Percentiles rank a stretch among this genome's conserved stretches.
These are phyloP conservation scores for Rhynchonycteris naso DNA, from an alignment of 2,797 vertebrate species.

Conservation along the genomic window DNA sequence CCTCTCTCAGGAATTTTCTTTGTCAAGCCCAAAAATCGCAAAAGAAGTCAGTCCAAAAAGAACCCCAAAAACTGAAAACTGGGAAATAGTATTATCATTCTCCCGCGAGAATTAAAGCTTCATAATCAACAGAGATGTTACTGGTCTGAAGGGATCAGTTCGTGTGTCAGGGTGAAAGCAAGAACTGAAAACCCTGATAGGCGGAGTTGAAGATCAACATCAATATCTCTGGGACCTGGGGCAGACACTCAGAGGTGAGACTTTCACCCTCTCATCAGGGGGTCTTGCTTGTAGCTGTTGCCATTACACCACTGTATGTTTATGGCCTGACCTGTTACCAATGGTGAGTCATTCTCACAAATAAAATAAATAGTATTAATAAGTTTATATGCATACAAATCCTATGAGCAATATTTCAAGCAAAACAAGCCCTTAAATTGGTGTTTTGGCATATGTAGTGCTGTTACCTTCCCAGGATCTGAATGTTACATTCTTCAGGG, in stretches of 20 bases:
- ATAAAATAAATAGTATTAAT: conserved; percentile 74
- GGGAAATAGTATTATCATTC: background rate
- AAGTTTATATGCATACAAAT: conserved; percentile 59
- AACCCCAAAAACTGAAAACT: background rate
- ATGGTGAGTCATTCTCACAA: conserved; percentile 60
- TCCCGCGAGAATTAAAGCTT: background rate
- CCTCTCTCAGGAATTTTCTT: background rate
- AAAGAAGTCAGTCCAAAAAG: background rate
- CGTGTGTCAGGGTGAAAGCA: background rate
- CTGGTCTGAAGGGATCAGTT: background rate
- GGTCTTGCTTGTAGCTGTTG: background rate
- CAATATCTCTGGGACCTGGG: background rate
- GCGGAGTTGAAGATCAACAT: background rate
- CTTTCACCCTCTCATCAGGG: background rate
- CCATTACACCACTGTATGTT: background rate
- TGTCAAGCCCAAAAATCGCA: background rate
- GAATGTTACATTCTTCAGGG: conserved; percentile 62
- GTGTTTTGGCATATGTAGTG: conserved; percentile 37
- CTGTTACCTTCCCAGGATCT: conserved; percentile 46
- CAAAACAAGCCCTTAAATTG: conserved; percentile 69
- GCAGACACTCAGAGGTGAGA: background rate
- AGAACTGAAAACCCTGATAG: background rate
- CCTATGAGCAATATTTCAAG: conserved; percentile 47
- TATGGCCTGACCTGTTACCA: conserved; percentile 35
- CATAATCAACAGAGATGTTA: background rate